phyloP scores from a whole-genome alignment of 2,797 vertebrate genomes.

The Threskiornis aethiopicus region DNA sequence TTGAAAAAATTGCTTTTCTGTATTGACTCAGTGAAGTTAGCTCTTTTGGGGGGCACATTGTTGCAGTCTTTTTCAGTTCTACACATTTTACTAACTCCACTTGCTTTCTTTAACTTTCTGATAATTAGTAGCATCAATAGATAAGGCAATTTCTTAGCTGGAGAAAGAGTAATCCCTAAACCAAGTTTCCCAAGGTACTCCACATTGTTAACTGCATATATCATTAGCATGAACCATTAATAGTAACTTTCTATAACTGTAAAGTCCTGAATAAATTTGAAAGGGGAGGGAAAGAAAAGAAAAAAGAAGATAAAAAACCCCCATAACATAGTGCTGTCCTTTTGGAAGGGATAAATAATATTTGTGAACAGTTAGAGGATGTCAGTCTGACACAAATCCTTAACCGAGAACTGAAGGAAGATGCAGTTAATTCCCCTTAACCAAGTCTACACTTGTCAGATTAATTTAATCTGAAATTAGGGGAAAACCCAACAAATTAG shows the following conservation, averaged over 20 bases:
- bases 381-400: not conserved
- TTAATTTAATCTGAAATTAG: not conserved
- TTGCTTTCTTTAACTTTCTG: not conserved
- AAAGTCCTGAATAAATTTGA: not conserved
- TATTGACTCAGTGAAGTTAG: not conserved
- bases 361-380: not conserved
- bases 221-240: not conserved
- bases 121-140: not conserved
- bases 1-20: not conserved
- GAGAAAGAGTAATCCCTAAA: not conserved
- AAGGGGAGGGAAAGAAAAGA: not conserved
- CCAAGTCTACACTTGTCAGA: not conserved
- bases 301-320: not conserved
- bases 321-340: not conserved
- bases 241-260: not conserved
- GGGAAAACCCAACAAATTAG: fast-evolving
- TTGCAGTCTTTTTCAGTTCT: not conserved
- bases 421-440: not conserved
- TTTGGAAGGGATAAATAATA: not conserved
- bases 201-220: not conserved
- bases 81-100: not conserved
- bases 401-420: not conserved
- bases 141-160: not conserved
- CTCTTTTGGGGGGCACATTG: not conserved
- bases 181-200: not conserved